Percentiles rank a stretch among this genome's conserved stretches.
Conservation (phyloP, 2,888 invertebrate genomes). For the Gymnocheta viridis region DNA sequence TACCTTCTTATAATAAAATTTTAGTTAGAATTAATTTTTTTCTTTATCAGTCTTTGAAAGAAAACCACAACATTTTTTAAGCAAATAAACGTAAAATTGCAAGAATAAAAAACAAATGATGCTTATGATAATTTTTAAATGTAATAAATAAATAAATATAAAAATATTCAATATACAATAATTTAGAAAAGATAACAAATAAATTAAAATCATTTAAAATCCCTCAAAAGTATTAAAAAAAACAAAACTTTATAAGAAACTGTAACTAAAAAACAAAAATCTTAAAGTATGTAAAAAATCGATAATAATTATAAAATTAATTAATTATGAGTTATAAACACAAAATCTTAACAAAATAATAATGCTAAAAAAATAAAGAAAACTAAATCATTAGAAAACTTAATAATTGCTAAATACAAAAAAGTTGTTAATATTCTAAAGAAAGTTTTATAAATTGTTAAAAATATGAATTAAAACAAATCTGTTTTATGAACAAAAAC, state of each 20-base stretch:
- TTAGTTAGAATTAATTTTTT: constrained; percentile 19
- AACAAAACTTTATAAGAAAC: constrained; percentile 43
- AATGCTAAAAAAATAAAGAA: constrained; percentile 56
- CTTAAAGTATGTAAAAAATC: constrained; percentile 63
- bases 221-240: constrained; percentile 67
- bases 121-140: constrained; percentile 71
- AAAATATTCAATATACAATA: constrained; percentile 70
- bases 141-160: constrained; percentile 69
- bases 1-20: constrained; percentile 12
- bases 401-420: constrained; percentile 70
- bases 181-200: constrained; percentile 61
- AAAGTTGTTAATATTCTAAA: constrained; percentile 80
- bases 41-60: constrained; percentile 56
- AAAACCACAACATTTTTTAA: constrained; percentile 65
- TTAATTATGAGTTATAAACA: constrained; percentile 60
- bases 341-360: constrained; percentile 51
- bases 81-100: constrained; percentile 68
- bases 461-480: constrained; percentile 73
- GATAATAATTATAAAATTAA: constrained; percentile 55
- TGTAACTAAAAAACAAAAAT: constrained; percentile 52
- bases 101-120: constrained; percentile 67
- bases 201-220: constrained; percentile 58
- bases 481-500: constrained; percentile 58
- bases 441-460: constrained; percentile 80
- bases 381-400: constrained; percentile 49